These are phyloP conservation scores for Dasypogon diadema DNA, from an alignment of 2,888 invertebrate genomes.

Conservation along the genomic window DNA sequence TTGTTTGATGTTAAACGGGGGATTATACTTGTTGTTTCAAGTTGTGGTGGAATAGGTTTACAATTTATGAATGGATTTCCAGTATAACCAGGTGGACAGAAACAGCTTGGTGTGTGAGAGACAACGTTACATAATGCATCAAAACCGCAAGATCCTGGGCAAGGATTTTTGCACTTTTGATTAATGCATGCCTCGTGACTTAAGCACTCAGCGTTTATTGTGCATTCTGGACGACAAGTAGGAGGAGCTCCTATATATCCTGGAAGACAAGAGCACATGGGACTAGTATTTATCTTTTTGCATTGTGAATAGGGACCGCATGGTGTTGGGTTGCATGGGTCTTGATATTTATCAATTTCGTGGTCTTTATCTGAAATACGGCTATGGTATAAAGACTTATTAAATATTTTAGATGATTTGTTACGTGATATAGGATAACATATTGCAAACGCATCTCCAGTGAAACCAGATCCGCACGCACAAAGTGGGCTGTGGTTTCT, in stretches of 20 bases:
- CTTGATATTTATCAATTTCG: slow-evolving; percentile 65
- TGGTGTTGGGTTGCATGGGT: slow-evolving; percentile 82
- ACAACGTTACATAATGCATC: slow-evolving; percentile 80
- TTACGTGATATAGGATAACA: slow-evolving; percentile 74
- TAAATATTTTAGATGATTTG: background rate
- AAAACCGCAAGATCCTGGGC: slow-evolving; percentile 81
- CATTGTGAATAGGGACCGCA: slow-evolving; percentile 85
- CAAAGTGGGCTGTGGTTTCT: slow-evolving; percentile 87
- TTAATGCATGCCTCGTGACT: slow-evolving; percentile 79
- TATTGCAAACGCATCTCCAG: slow-evolving; percentile 83
- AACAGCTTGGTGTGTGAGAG: slow-evolving; percentile 82
- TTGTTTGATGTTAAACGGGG: too few relatives aligned
- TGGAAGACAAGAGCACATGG: slow-evolving; percentile 79
- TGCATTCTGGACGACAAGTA: slow-evolving; percentile 83
- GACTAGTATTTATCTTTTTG: slow-evolving; percentile 74
- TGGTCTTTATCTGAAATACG: slow-evolving; percentile 56
- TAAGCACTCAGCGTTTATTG: slow-evolving; percentile 79
- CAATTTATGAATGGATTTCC: slow-evolving; percentile 85
- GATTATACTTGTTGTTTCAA: slow-evolving; percentile 31
- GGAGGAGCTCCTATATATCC: slow-evolving; percentile 81
- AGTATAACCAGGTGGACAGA: slow-evolving; percentile 77
- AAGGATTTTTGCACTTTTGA: slow-evolving; percentile 81
- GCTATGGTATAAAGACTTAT: background rate
- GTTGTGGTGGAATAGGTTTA: slow-evolving; percentile 71
- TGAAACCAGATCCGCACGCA: slow-evolving; percentile 77